These are phyloP conservation scores for Morelia viridis DNA, from an alignment of 2,797 vertebrate species.

Conservation along the genomic window DNA sequence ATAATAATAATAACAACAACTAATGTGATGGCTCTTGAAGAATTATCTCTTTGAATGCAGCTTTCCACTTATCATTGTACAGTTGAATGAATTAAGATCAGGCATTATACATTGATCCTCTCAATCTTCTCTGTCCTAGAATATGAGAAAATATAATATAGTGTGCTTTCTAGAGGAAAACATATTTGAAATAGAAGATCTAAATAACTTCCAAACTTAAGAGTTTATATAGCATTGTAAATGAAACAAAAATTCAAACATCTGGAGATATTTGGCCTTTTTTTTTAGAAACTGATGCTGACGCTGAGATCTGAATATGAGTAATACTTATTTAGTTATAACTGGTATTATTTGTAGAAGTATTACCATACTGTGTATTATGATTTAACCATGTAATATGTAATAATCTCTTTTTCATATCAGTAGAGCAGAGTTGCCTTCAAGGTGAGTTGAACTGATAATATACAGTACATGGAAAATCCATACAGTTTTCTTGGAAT, in stretches of 20 bases:
- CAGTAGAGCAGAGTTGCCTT: background rate
- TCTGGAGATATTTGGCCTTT: background rate
- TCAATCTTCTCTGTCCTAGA: background rate
- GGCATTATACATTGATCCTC: background rate
- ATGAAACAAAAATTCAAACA: background rate
- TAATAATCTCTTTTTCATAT: background rate
- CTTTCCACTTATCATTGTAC: background rate
- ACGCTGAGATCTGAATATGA: background rate
- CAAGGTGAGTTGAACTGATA: background rate
- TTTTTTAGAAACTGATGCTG: background rate
- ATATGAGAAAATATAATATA: background rate
- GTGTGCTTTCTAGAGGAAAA: background rate
- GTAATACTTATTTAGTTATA: background rate
- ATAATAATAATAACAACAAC: no score
- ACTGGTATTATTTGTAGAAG: background rate
- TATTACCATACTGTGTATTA: background rate
- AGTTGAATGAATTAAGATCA: background rate
- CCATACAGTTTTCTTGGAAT: background rate
- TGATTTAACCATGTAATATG: background rate
- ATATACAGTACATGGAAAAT: background rate
- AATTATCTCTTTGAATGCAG: background rate
- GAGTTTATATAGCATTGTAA: background rate
- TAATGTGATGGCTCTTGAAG: background rate
- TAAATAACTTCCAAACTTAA: background rate
- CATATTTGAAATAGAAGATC: background rate